Evolutionary conservation across 1,140 invertebrate species (phyloP), one percentile per base, ranked within the genome.

Genomic region (Cydia strobilella): DNA sequence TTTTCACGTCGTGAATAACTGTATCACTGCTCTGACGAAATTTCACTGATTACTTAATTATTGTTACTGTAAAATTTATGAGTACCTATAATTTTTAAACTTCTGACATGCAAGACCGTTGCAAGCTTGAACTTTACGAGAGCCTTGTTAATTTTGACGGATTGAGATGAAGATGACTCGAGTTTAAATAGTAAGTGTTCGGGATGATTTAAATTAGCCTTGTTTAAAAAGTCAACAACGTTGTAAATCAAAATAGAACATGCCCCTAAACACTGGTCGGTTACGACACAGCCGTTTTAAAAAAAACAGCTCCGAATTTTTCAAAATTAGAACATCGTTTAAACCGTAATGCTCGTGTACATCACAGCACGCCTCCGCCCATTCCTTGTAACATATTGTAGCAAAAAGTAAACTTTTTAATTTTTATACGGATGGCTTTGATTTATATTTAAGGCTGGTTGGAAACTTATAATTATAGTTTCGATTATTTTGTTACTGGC

Each of bases 1-100:
- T 87, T 84, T 83, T 81, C 81, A 82, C 82, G 79, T 83, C 81
- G 80, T 80, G 82, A 80, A 84, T 88, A 89, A 89, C 87, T 89
- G 86, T 89, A 88, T 79, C 87, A 89, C 86, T 82, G 81, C 80
- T 87, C 86, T 89, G 85, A 86, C 84, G 85, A 87, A 89, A 87
- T 84, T 84, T 82, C 63, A 74, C 31, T 84, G 83, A 89, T 89
- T 89, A 83, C 84, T 89, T 88, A 87, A 88, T 88, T 86, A 75
- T 77, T 79, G 69, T 72, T 69, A 20, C 65, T 69, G 65, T 69
- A n/a, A 69, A 69, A 69, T 69, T 69, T 69, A 69, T 69, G 65
- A 69, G 65, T 69, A 69, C 65, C 65, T 69, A 69, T 69, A 69
- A 69, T 69, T 69, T 65, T 69, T 69, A 18, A 66, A 66, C 27